Evolutionary conservation across 2,797 vertebrate species (phyloP).

Genomic region (Florisuga fusca): DNA sequence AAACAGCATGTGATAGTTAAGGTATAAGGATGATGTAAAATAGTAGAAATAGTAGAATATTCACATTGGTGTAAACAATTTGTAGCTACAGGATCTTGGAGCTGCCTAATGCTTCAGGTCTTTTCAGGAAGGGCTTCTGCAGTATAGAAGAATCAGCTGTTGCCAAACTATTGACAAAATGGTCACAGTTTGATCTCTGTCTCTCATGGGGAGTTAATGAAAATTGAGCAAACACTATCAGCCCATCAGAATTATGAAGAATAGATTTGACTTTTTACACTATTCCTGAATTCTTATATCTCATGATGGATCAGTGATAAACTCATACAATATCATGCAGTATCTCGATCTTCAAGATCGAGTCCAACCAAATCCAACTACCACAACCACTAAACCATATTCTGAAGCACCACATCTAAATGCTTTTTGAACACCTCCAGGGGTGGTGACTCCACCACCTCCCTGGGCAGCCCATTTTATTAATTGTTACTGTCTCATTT

Average conservation of each 20-base stretch:
- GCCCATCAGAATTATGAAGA: not conserved
- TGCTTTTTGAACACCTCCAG: too few relatives aligned
- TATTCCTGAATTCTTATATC: not conserved
- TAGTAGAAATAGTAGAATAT: not conserved
- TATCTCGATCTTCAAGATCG: too few relatives aligned
- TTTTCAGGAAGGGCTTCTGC: not conserved
- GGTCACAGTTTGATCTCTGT: not conserved
- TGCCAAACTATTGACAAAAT: not conserved
- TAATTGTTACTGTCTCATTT: not conserved
- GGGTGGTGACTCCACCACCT: too few relatives aligned
- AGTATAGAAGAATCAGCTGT: not conserved
- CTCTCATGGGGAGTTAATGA: not conserved
- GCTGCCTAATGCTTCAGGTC: not conserved
- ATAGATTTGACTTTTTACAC: not conserved
- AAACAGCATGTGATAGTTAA: not conserved
- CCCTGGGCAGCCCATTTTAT: not conserved
- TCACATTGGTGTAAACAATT: fast-evolving
- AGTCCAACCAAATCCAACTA: too few relatives aligned
- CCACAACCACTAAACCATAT: too few relatives aligned
- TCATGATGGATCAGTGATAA: not conserved
- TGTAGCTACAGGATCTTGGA: not conserved
- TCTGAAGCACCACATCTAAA: too few relatives aligned
- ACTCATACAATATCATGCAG: not conserved
- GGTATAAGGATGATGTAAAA: not conserved
- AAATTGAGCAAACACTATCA: not conserved